phyloP scores from a whole-genome alignment of 2,888 invertebrate genomes.

The Agrochola lota region DNA sequence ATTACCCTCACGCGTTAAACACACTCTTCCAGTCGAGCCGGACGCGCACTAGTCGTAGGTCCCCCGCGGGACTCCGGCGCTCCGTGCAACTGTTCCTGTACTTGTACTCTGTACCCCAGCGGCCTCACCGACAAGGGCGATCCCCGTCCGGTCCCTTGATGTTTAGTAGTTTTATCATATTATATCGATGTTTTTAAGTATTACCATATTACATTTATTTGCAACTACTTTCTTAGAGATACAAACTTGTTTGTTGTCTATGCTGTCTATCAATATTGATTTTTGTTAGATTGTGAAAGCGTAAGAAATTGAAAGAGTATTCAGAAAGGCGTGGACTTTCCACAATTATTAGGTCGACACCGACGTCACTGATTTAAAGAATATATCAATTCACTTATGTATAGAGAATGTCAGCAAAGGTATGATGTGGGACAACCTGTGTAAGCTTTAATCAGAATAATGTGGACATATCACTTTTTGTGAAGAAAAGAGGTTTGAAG shows the following conservation, averaged over 20 bases:
- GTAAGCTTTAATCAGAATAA: constrained; percentile 83
- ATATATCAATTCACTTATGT: constrained; percentile 55
- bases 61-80: constrained; percentile 28
- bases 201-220: constrained; percentile 77
- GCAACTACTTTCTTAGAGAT: constrained; percentile 71
- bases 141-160: constrained; percentile 79
- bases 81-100: constrained; percentile 4
- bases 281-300: constrained; percentile 59
- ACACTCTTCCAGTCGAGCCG: constrained; percentile 24
- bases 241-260: constrained; percentile 68
- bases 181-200: constrained; percentile 78
- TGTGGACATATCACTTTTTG: constrained; percentile 82
- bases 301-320: constrained; percentile 58
- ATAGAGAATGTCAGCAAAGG: constrained; percentile 52
- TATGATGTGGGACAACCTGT: constrained; percentile 72
- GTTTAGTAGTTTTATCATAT: constrained; percentile 77
- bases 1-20: constrained; percentile 92
- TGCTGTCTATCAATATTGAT: constrained; percentile 67
- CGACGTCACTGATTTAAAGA: constrained; percentile 43
- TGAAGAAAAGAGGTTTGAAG: constrained; percentile 67
- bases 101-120: background rate
- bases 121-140: constrained; percentile 62
- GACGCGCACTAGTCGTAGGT: constrained; percentile 36
- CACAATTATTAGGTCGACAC: constrained; percentile 44
- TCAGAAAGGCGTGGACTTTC: constrained; percentile 25